Conservation (phyloP, 2,113 vertebrate genomes). For the Neotoma lepida region DNA sequence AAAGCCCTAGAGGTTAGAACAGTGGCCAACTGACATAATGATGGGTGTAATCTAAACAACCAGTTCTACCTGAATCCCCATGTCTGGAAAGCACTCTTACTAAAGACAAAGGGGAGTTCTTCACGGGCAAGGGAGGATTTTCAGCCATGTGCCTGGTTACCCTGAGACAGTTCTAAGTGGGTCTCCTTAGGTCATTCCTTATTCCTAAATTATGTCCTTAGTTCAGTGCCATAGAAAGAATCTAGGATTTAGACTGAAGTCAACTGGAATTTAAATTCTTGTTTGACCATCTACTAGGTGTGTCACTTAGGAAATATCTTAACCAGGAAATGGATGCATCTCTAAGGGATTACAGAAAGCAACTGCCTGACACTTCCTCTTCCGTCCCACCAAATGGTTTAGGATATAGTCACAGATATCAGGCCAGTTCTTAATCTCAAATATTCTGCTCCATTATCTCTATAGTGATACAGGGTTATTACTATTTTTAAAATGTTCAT, state of each 20-base stretch:
- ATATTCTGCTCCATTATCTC: neutral
- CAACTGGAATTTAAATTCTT: neutral
- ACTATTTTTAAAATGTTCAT: neutral
- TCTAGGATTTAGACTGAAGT: neutral
- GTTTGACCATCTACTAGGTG: neutral
- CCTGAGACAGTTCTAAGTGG: neutral
- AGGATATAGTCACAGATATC: neutral
- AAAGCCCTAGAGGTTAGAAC: constrained; percentile 2
- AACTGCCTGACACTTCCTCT: neutral
- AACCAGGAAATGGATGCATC: neutral
- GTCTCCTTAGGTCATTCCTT: neutral
- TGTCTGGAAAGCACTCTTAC: neutral
- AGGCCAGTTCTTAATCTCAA: neutral
- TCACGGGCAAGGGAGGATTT: neutral
- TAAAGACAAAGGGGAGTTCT: neutral
- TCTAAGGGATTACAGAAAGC: neutral
- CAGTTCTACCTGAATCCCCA: neutral
- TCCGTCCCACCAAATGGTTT: neutral
- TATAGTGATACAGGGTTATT: neutral
- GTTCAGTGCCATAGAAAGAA: neutral
- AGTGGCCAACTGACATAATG: neutral
- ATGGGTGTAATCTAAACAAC: neutral
- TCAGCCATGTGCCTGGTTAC: neutral
- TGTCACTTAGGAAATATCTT: neutral
- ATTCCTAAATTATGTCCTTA: neutral